Evolutionary conservation across 2,888 invertebrate species (phyloP).

Genomic region (Hedychridium roseum): DNA sequence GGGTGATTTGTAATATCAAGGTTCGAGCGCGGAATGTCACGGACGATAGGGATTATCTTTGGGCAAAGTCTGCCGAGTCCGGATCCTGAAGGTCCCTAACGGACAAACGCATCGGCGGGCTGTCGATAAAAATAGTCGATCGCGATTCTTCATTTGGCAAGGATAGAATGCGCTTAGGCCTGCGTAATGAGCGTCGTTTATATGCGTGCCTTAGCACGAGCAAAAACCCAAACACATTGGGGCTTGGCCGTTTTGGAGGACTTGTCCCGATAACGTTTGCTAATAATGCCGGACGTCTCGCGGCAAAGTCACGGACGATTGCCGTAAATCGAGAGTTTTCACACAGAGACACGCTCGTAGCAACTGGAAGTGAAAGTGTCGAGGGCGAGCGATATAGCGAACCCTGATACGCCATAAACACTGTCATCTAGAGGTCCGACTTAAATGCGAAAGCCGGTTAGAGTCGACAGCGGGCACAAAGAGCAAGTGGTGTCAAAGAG

Average conservation of each 20-base stretch:
- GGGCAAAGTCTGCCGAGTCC: no score
- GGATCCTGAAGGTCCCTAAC: no score
- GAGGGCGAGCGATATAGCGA: constrained; percentile 7
- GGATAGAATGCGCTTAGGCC: constrained; percentile 7
- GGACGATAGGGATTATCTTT: no score
- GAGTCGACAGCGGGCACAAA: constrained; percentile 26
- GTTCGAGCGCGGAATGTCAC: no score
- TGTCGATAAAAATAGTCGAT: no score
- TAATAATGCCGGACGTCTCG: constrained; percentile 37
- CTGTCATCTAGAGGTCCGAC: constrained; percentile 35
- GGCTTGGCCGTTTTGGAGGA: constrained; percentile 26
- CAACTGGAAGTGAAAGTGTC: constrained; percentile 27
- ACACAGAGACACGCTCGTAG: no score
- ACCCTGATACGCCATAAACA: constrained; percentile 15
- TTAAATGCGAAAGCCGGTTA: constrained; percentile 30
- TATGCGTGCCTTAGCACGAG: constrained; percentile 36
- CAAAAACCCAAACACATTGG: no score
- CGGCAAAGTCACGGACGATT: constrained; percentile 26
- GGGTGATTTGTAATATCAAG: no score
- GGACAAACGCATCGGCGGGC: no score
- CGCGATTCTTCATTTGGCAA: no score
- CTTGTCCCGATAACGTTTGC: constrained; percentile 45
- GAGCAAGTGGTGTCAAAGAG: constrained; percentile 12
- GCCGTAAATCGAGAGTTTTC: constrained; percentile 13
- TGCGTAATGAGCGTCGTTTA: constrained; percentile 37